Percentiles rank a stretch among this genome's conserved stretches.
These are phyloP conservation scores for Cynaeus angustus DNA, from an alignment of 2,888 invertebrate genomes.

Conservation along the genomic window DNA sequence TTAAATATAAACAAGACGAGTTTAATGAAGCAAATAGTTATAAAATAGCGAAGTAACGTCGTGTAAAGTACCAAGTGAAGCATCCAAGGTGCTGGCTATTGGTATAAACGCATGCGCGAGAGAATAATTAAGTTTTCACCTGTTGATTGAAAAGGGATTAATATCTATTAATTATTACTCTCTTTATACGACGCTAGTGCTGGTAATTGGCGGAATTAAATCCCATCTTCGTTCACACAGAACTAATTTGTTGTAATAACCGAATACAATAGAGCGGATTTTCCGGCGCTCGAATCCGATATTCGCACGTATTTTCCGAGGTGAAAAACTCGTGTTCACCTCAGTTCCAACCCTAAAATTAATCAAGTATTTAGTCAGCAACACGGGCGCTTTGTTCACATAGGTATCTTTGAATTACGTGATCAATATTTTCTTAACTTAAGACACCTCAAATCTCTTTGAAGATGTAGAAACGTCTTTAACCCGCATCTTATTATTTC, in stretches of 20 bases:
- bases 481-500: conserved; percentile 36
- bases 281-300: conserved; percentile 18
- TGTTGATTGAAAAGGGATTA: conserved; percentile 40
- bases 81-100: conserved; percentile 8
- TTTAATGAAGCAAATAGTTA: conserved; percentile 15
- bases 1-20: conserved; percentile 12
- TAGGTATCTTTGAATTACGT: conserved; percentile 24
- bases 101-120: conserved; percentile 29
- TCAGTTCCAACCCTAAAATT: conserved; percentile 7
- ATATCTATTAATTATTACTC: conserved; percentile 36
- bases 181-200: conserved; percentile 4
- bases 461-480: conserved; percentile 25
- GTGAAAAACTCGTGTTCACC: conserved; percentile 19
- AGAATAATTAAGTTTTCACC: conserved; percentile 41
- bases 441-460: conserved; percentile 24
- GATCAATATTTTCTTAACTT: conserved; percentile 41
- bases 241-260: conserved; percentile 26
- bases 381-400: conserved; percentile 30
- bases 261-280: background rate
- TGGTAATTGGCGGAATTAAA: conserved; percentile 33
- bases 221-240: conserved; percentile 11
- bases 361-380: conserved; percentile 35
- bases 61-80: conserved; percentile 11
- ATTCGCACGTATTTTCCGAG: conserved; percentile 27
- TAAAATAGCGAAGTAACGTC: conserved; percentile 15